phyloP scores from a whole-genome alignment of 2,113 vertebrate genomes.

The Puffinus mauretanicus region DNA sequence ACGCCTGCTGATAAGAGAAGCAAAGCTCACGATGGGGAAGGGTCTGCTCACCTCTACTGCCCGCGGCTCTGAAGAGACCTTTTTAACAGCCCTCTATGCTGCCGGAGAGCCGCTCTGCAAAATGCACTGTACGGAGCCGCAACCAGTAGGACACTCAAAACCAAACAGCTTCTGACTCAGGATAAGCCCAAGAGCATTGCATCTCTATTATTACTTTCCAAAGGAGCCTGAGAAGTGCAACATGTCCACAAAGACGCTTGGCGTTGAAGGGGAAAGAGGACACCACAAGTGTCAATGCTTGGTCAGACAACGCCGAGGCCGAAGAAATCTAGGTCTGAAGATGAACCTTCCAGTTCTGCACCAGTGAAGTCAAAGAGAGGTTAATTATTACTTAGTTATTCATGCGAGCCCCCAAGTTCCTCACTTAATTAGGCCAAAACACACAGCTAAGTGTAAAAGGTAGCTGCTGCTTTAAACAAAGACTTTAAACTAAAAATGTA shows the following conservation, averaged over 20 bases:
- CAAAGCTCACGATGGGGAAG: neutral
- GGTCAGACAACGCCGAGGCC: neutral
- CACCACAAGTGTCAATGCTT: neutral
- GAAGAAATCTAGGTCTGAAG: neutral
- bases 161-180: neutral
- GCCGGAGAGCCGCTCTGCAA: neutral
- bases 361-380: neutral
- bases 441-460: neutral
- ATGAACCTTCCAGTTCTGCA: neutral
- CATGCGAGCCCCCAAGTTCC: neutral
- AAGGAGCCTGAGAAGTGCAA: fast-evolving
- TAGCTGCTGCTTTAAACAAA: neutral
- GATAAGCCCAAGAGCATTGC: neutral
- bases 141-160: fast-evolving
- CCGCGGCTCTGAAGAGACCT: neutral
- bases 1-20: neutral
- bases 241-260: fast-evolving
- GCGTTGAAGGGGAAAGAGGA: neutral
- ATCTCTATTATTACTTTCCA: neutral
- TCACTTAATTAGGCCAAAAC: neutral
- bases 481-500: neutral
- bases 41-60: neutral
- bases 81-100: neutral
- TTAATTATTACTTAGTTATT: neutral
- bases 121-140: fast-evolving